Percentiles rank a stretch among this genome's conserved stretches.
Evolutionary conservation across 2,797 vertebrate species (phyloP).

Genomic region (Adelosebastes latens): DNA sequence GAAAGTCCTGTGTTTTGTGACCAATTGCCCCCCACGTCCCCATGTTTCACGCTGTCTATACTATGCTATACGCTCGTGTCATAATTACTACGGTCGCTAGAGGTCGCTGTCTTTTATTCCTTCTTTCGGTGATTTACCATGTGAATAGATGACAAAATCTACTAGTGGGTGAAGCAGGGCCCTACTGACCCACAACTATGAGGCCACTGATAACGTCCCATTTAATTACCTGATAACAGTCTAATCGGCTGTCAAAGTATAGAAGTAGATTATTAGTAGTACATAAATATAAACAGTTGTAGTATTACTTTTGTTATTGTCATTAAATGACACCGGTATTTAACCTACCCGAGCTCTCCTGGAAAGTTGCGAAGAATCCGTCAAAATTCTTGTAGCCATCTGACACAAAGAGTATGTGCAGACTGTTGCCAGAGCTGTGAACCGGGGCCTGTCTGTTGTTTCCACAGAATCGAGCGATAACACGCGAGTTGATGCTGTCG

Average conservation of each 20-base stretch:
- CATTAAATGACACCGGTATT: not conserved
- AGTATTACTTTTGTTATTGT: not conserved
- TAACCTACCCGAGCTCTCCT: slow-evolving; percentile 91
- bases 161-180: too few relatives aligned
- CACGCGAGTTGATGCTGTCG: slow-evolving; percentile 86
- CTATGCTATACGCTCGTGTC: too few relatives aligned
- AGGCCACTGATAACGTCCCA: too few relatives aligned
- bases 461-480: slow-evolving; percentile 94
- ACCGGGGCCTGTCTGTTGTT: slow-evolving; percentile 89
- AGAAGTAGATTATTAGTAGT: not conserved
- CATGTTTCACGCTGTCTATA: too few relatives aligned
- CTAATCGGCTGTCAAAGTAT: not conserved
- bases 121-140: too few relatives aligned
- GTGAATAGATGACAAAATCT: too few relatives aligned
- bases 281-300: not conserved
- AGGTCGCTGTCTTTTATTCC: too few relatives aligned
- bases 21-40: too few relatives aligned
- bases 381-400: slow-evolving; percentile 98
- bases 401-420: slow-evolving; percentile 94
- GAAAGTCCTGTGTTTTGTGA: too few relatives aligned
- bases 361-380: slow-evolving; percentile 94
- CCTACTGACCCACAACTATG: too few relatives aligned
- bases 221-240: too few relatives aligned
- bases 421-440: slow-evolving; percentile 87
- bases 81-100: too few relatives aligned